Evolutionary conservation across 2,797 vertebrate genomes (phyloP).

Genomic region (Alectoris magna): DNA sequence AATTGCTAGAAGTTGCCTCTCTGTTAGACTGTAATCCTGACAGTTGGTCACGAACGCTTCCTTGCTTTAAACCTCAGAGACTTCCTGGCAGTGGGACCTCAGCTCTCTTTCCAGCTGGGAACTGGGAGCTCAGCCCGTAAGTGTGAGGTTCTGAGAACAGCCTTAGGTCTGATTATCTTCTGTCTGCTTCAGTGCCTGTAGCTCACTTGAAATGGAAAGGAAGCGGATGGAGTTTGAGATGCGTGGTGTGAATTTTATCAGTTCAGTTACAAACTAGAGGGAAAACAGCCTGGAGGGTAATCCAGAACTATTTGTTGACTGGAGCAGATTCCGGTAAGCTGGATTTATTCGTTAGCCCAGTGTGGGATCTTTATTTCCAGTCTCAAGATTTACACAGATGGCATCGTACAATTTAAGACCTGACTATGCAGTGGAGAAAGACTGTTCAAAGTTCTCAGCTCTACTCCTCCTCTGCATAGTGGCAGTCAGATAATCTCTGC

Average conservation of each 20-base stretch:
- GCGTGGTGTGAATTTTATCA: accelerated
- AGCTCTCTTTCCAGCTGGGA: not conserved
- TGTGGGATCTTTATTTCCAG: not conserved
- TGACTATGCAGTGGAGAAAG: not conserved
- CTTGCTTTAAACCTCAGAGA: not conserved
- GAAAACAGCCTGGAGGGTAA: not conserved
- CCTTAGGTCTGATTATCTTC: not conserved
- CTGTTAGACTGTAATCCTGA: not conserved
- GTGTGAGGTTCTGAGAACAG: not conserved
- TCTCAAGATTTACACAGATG: not conserved
- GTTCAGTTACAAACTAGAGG: not conserved
- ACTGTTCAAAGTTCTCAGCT: accelerated
- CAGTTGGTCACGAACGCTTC: not conserved
- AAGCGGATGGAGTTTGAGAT: not conserved
- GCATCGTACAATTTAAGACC: not conserved
- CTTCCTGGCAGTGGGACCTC: not conserved
- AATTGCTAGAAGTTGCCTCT: not conserved
- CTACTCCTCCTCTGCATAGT: not conserved
- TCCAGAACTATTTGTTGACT: not conserved
- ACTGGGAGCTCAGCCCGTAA: not conserved
- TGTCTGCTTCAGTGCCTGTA: not conserved
- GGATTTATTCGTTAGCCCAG: not conserved
- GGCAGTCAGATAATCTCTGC: not conserved
- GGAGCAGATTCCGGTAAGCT: not conserved
- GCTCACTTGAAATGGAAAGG: not conserved